phyloP scores from a whole-genome alignment of 2,797 vertebrate species.

The Avahi laniger region DNA sequence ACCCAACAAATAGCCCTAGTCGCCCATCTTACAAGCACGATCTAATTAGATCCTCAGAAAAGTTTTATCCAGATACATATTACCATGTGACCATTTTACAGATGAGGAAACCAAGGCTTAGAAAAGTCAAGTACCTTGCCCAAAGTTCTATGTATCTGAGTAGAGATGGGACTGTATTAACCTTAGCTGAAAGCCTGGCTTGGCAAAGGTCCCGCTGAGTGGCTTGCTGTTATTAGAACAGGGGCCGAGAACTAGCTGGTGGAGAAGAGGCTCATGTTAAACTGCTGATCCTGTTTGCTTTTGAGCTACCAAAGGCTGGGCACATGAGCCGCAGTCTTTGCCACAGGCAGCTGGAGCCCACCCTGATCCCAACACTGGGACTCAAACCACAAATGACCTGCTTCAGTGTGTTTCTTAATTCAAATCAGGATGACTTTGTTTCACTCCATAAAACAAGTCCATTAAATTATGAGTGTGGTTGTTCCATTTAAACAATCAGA shows the following conservation, averaged over 20 bases:
- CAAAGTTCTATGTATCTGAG: background rate
- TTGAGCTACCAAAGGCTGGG: background rate
- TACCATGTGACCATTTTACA: background rate
- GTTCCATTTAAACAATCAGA: constrained; percentile 6
- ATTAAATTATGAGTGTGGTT: constrained; percentile 36
- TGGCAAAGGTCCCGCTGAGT: background rate
- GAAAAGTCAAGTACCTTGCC: background rate
- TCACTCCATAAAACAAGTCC: constrained; percentile 33
- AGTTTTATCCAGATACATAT: background rate
- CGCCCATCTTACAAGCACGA: background rate
- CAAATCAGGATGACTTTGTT: constrained; percentile 36
- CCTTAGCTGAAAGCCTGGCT: background rate
- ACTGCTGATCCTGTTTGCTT: background rate
- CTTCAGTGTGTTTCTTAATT: constrained; percentile 49
- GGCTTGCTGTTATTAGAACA: background rate
- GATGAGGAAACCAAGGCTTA: background rate
- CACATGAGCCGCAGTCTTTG: background rate
- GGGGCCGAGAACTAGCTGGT: background rate
- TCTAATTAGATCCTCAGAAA: background rate
- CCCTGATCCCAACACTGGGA: background rate
- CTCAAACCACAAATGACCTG: background rate
- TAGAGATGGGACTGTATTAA: background rate
- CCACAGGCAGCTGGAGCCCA: background rate
- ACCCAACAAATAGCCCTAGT: background rate
- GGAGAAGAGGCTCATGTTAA: background rate